Evolutionary conservation across 2,113 vertebrate species (phyloP).

Genomic region (Genyomyrus donnyi): DNA sequence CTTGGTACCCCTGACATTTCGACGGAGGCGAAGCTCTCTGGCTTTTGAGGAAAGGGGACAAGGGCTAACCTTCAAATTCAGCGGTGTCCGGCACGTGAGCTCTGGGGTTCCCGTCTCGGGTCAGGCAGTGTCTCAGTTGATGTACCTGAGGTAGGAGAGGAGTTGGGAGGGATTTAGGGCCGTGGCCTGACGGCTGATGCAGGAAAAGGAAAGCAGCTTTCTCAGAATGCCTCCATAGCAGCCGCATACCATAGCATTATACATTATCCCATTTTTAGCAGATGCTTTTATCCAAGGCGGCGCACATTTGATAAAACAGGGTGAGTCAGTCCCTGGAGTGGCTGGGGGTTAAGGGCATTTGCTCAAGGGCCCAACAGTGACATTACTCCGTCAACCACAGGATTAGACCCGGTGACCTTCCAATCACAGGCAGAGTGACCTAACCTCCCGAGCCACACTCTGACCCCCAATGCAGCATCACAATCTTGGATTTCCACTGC

Average conservation of each 20-base stretch:
- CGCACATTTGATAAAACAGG: not conserved
- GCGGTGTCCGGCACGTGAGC: constrained; percentile 19
- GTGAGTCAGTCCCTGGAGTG: not conserved
- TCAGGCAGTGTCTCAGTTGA: not conserved
- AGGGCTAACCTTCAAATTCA: constrained; percentile 48
- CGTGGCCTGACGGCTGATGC: not conserved
- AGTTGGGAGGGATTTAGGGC: not conserved
- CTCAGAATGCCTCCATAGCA: not conserved
- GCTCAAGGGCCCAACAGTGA: not conserved
- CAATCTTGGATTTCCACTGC: not conserved
- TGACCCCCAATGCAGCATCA: not conserved
- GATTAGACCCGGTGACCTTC: not conserved
- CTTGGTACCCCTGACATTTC: constrained; percentile 36
- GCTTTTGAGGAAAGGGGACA: constrained; percentile 30
- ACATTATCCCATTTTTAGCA: not conserved
- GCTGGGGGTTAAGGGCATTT: not conserved
- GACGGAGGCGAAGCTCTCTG: constrained; percentile 22
- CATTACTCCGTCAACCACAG: not conserved
- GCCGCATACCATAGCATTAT: not conserved
- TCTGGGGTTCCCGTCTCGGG: constrained; percentile 18
- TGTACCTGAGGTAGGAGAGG: not conserved
- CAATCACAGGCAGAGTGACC: not conserved
- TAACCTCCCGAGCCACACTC: not conserved
- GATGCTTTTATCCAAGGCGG: not conserved
- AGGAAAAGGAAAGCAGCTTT: not conserved